Evolutionary conservation across 2,113 vertebrate genomes (phyloP), one percentile per base, ranked within the genome.

Genomic region (Choloepus hoffmanni): DNA sequence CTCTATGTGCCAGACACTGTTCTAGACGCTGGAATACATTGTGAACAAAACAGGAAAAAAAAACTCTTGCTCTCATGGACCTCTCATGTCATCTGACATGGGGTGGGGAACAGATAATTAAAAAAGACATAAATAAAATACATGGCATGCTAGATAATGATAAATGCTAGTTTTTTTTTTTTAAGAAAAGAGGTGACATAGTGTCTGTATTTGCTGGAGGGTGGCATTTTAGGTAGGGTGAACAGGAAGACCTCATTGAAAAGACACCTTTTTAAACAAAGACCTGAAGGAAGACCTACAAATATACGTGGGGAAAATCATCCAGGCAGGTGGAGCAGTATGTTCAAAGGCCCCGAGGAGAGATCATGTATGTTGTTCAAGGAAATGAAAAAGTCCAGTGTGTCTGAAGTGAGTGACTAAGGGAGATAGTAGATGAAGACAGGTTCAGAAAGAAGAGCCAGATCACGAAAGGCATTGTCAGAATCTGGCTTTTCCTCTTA

Each of bases 241-340:
- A 40, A 65, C 14, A 73, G 16, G 15, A 24, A 94, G 30, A 48
- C 26, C 18, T 89, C 28, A 55, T 63, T 78, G 55, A 92, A 68
- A 92, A 43, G 19, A 82, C 76, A 33, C 12, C 12, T 36, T 11
- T 79, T 87, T 85, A 40, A 94, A 62, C 12, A 94, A 83, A 92
- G n/a, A 67, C 24, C 63, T 53, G 28, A 93, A 89, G 62, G 6
- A 78, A 55, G 21, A 77, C 10, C 23, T 89, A 5, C 1, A 76
- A 68, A 55, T 93, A 55, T 91, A 72, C 72, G 53, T 90, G 40
- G n/a, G 30, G 7, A n/a, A 91, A 96, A 85, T 43, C 63, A 86
- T 24, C 40, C n/a, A 70, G 53, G 55, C 19, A 50, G 13, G 26
- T 58, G 14, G 9, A 94, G 21, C 45, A 43, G 30, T n/a, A 85